Base-by-base conservation (phyloP, 2,888 invertebrate species). In the Hydrotaea diabolus region DNA sequence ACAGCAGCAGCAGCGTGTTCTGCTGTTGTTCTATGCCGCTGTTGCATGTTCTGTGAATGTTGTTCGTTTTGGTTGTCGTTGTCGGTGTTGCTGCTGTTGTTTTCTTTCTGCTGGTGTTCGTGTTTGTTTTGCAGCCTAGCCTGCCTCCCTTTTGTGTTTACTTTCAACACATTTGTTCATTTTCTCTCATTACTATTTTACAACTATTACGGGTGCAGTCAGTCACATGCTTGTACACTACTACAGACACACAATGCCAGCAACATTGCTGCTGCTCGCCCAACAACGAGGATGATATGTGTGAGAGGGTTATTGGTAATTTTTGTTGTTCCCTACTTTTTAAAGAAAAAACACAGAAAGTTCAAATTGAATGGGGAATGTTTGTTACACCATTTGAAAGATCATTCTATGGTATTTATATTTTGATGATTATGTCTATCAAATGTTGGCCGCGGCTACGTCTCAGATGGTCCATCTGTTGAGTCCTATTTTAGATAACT, bases 101-200 rank as follows among this genome's bases (percentile, higher is more conserved):
- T 55, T 19, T 72, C 19, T 53, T 62, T 36, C 31, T 66, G 53
- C 73, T 78, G 69, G 17, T 76, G 69, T 23, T 75, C 49, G 31
- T n/a, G 15, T 75, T 81, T 79, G 73, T 53, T 62, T 69, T 49
- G 59, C 81, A 78, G 78, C 81, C n/a, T n/a, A n/a, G n/a, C n/a
- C n/a, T n/a, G n/a, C n/a, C 78, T 31, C 31, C 76, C 79, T 78
- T 2, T 31, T 79, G 43, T 85, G 82, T 85, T 82, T 79, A 78
- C 76, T 79, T 82, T 85, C 62, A 81, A 74, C 85, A 85, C 82
- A 79, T 85, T 85, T 82, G 78, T 74, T 74, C 82, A 77, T 77
- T 19, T 69, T 79, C 85, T 66, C 85, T 78, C 84, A 84, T 81
- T 82, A 75, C 74, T 43, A 64, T 36, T 31, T 31, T 31, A 75